Percentiles rank a stretch among this genome's conserved stretches.
These are phyloP conservation scores for Mus caroli DNA, from an alignment of 2,797 vertebrate genomes.

Conservation along the genomic window DNA sequence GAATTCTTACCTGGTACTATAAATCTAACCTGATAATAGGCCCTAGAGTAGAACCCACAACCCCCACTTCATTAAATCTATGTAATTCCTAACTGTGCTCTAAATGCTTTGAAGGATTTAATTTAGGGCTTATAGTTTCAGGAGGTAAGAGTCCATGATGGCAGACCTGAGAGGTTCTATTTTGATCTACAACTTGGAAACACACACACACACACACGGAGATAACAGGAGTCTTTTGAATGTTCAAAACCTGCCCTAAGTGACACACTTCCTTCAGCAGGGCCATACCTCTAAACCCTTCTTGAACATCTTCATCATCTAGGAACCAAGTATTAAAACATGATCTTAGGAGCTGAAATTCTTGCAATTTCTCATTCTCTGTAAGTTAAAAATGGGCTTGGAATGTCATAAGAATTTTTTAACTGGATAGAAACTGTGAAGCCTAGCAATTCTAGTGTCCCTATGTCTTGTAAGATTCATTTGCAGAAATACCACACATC, in stretches of 20 bases:
- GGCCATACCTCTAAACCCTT: background rate
- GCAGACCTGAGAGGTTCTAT: background rate
- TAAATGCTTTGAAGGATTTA: background rate
- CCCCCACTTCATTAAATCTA: background rate
- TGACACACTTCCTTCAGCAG: background rate
- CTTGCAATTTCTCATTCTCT: conserved; percentile 71
- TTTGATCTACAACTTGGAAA: background rate
- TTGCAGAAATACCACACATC: conserved; percentile 21
- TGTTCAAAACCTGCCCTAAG: background rate
- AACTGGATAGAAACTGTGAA: conserved; percentile 63
- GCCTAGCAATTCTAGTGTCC: background rate
- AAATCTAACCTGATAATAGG: background rate
- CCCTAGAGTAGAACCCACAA: background rate
- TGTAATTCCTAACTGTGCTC: background rate
- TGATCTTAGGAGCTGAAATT: conserved; percentile 61
- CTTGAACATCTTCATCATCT: background rate
- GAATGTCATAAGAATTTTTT: conserved; percentile 84
- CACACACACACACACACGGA: background rate
- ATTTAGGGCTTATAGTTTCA: background rate
- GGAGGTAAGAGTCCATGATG: background rate
- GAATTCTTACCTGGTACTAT: background rate
- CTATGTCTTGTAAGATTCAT: conserved; percentile 14
- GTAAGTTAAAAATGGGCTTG: conserved; percentile 83
- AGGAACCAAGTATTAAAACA: background rate
- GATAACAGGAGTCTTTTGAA: background rate